Evolutionary conservation across 1,140 invertebrate genomes (phyloP).

Genomic region (Chionoecetes opilio): DNA sequence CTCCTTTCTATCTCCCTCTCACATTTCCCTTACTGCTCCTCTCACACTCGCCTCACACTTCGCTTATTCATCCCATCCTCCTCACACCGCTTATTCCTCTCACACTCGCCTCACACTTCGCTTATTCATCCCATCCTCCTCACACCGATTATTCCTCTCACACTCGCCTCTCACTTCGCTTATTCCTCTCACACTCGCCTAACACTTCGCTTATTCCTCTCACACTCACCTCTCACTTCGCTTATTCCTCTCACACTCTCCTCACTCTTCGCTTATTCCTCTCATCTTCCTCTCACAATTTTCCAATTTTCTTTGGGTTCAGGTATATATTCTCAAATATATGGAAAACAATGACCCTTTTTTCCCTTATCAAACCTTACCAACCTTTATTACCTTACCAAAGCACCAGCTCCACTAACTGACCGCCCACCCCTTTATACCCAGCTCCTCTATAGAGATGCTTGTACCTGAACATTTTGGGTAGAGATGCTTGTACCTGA

Average conservation of each 20-base stretch:
- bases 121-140: neutral
- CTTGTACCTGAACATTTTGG: too few species aligned
- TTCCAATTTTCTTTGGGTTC: too few species aligned
- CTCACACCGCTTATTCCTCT: too few species aligned
- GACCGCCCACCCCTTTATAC: too few species aligned
- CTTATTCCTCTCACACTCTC: neutral
- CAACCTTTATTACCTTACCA: too few species aligned
- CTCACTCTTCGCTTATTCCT: neutral
- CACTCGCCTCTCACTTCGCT: neutral
- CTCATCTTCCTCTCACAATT: neutral
- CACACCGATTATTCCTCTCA: neutral
- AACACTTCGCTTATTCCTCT: neutral
- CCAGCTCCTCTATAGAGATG: too few species aligned
- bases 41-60: neutral
- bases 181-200: neutral
- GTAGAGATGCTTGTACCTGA: too few species aligned
- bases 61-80: neutral
- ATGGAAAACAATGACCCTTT: too few species aligned
- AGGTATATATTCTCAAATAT: too few species aligned
- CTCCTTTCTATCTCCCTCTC: neutral
- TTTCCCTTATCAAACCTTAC: too few species aligned
- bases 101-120: neutral
- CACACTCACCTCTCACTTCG: neutral
- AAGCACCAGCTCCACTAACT: too few species aligned
- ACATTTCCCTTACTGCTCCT: neutral